A percentile compares a stretch with the other conserved stretches of the same genome.
Evolutionary conservation across 2,797 vertebrate genomes (phyloP).

Genomic region (Eutrigla gurnardus): DNA sequence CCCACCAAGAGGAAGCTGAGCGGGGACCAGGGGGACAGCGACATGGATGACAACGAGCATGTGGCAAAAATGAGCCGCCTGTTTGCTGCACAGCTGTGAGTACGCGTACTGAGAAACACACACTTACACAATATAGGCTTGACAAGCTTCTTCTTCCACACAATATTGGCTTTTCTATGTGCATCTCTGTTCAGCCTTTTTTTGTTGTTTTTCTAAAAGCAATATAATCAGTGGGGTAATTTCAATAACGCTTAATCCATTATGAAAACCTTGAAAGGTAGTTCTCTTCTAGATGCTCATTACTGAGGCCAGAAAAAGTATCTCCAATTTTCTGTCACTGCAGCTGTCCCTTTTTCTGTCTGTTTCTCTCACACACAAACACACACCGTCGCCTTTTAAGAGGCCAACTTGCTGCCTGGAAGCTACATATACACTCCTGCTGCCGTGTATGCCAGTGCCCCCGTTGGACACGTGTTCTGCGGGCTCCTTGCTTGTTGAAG

Average conservation of each 20-base stretch:
- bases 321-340: conserved; percentile 10
- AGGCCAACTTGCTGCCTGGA: background rate
- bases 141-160: background rate
- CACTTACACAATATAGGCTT: background rate
- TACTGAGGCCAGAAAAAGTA: conserved; percentile 2
- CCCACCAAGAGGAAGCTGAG: conserved; percentile 96
- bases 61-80: conserved; percentile 96
- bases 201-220: no score
- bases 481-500: conserved; percentile 29
- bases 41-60: conserved; percentile 93
- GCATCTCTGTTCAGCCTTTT: no score
- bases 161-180: no score
- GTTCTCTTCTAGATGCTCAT: conserved; percentile 6
- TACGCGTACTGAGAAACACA: conserved; percentile 22
- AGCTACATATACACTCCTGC: background rate
- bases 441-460: conserved; percentile 25
- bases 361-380: background rate
- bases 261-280: background rate
- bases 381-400: background rate
- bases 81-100: conserved; percentile 94
- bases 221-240: no score
- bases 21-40: conserved; percentile 91
- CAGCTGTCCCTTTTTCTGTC: background rate
- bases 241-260: background rate
- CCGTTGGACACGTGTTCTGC: conserved; percentile 32